Percentiles rank a stretch among this genome's conserved stretches.
phyloP scores from a whole-genome alignment of 1,140 invertebrate species.

The Potamilus streckersoni region DNA sequence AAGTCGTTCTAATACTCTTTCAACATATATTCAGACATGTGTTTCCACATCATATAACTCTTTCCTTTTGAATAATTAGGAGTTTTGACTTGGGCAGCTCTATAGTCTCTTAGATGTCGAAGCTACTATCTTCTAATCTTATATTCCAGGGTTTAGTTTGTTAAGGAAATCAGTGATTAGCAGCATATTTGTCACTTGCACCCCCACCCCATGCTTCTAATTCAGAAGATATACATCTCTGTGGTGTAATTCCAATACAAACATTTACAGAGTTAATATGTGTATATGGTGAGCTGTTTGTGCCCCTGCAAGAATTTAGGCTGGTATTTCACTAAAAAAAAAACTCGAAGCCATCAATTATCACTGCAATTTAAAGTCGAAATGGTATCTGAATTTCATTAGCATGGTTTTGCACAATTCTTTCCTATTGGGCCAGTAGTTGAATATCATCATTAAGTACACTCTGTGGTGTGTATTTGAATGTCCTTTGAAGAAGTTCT shows the following conservation, averaged over 20 bases:
- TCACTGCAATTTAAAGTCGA: neutral
- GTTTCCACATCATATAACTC: slow-evolving; percentile 43
- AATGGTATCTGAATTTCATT: slow-evolving; percentile 1
- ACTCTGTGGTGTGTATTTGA: too few relatives aligned
- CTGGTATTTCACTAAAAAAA: too few relatives aligned
- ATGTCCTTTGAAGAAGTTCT: too few relatives aligned
- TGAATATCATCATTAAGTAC: neutral
- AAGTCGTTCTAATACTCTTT: slow-evolving; percentile 49
- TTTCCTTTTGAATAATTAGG: slow-evolving; percentile 35
- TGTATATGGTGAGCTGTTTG: slow-evolving; percentile 9
- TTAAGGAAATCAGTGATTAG: slow-evolving; percentile 29
- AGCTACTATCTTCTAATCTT: slow-evolving; percentile 35
- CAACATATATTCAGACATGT: slow-evolving; percentile 54
- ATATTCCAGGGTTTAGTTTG: slow-evolving; percentile 33
- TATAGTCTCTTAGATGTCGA: slow-evolving; percentile 31
- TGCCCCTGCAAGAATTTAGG: neutral
- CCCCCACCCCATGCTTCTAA: slow-evolving; percentile 37
- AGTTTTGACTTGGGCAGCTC: slow-evolving; percentile 32
- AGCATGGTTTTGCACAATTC: neutral
- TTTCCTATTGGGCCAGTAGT: slow-evolving; percentile 18
- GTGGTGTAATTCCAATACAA: slow-evolving; percentile 9
- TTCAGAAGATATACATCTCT: slow-evolving; percentile 20
- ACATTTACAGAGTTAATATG: slow-evolving; percentile 12
- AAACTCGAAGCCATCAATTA: neutral
- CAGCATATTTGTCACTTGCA: slow-evolving; percentile 29